Evolutionary conservation across 2,888 invertebrate genomes (phyloP).

Genomic region (Dorcus hopei): DNA sequence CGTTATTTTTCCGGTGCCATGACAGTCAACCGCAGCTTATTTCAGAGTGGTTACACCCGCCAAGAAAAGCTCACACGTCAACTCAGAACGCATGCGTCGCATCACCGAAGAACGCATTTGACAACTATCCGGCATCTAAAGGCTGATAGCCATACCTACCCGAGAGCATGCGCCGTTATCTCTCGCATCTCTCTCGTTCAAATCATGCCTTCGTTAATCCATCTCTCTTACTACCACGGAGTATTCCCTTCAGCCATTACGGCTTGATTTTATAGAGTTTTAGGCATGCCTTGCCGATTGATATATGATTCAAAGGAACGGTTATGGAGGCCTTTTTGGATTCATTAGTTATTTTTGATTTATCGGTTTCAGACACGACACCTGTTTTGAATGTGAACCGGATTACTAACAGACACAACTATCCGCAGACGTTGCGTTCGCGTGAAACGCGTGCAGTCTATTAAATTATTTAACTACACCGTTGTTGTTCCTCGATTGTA

Average conservation of each 20-base stretch:
- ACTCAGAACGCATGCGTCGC: slow-evolving; percentile 42
- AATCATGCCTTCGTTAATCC: background rate
- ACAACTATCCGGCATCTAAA: slow-evolving; percentile 31
- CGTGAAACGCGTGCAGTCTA: background rate
- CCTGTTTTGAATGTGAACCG: slow-evolving; percentile 31
- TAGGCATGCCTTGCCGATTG: slow-evolving; percentile 34
- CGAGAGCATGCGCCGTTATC: slow-evolving; percentile 36
- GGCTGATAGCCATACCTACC: slow-evolving; percentile 30
- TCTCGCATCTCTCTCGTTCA: slow-evolving; percentile 13
- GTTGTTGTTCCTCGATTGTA: too few species aligned
- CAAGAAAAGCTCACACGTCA: slow-evolving; percentile 38
- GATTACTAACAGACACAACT: too few species aligned
- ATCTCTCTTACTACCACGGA: slow-evolving; percentile 16
- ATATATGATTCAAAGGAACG: slow-evolving; percentile 34
- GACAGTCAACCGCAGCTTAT: slow-evolving; percentile 34
- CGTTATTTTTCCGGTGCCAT: slow-evolving; percentile 39
- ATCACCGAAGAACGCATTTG: slow-evolving; percentile 28
- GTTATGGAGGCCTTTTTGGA: slow-evolving; percentile 38
- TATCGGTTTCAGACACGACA: slow-evolving; percentile 40
- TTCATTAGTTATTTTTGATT: slow-evolving; percentile 44
- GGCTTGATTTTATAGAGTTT: slow-evolving; percentile 34
- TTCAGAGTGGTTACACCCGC: slow-evolving; percentile 46
- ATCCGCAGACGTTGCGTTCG: too few species aligned
- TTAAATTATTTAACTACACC: too few species aligned
- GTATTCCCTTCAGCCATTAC: slow-evolving; percentile 33